Evolutionary conservation across 2,113 vertebrate genomes (phyloP).

Genomic region (Ovis aries): DNA sequence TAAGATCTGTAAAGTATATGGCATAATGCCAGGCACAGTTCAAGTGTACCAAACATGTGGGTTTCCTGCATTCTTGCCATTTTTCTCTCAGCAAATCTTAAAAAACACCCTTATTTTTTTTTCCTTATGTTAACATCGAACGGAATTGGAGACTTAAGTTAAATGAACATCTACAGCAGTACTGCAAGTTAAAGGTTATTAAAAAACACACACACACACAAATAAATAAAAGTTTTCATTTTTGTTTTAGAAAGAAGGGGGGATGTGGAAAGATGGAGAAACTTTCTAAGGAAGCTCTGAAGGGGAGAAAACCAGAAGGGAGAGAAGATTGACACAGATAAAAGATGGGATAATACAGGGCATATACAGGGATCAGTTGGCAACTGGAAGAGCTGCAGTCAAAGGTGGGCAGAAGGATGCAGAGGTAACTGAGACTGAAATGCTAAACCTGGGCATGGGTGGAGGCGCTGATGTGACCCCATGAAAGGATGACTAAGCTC

Average conservation of each 20-base stretch:
- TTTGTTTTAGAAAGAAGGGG: neutral
- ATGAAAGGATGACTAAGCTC: slow-evolving; percentile 74
- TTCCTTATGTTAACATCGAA: neutral
- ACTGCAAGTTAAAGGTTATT: neutral
- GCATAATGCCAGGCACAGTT: neutral
- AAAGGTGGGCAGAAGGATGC: neutral
- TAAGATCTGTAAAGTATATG: neutral
- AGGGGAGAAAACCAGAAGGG: neutral
- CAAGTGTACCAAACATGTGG: neutral
- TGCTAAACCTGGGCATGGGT: slow-evolving; percentile 48
- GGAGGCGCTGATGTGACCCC: slow-evolving; percentile 55
- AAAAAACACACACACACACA: neutral
- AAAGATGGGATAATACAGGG: neutral
- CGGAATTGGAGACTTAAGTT: neutral
- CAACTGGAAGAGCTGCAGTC: too few species aligned
- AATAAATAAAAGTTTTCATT: neutral
- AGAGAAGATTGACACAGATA: neutral
- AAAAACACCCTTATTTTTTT: neutral
- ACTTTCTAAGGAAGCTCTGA: neutral
- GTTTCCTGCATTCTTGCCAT: neutral
- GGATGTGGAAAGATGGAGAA: neutral
- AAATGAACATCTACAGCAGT: neutral
- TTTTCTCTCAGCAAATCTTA: neutral
- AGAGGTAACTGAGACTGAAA: neutral
- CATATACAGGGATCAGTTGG: accelerated